Evolutionary conservation across 2,888 invertebrate genomes (phyloP), one percentile per base, ranked within the genome.

Genomic region (Elegia similella): DNA sequence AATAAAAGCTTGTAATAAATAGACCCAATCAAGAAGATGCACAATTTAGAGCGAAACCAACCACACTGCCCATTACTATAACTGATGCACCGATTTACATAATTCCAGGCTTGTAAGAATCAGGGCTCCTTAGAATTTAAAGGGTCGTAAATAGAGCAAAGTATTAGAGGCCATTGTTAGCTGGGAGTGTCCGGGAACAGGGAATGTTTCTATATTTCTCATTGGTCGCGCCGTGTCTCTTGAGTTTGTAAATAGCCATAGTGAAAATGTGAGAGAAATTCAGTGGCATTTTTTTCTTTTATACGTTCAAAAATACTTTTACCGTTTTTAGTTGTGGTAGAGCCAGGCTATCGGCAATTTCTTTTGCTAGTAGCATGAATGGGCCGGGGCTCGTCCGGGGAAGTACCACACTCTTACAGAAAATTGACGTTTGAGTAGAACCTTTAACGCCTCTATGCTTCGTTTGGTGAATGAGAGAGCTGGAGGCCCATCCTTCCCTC

Each of bases 61-160:
- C 29, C 30, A 12, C 29, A 2, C 30, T 30, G 47, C n/a, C 30
- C 47, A 47, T 47, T 47, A 47, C 8, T 13, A 30, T 47, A 47
- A 47, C 29, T 30, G 13, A 47, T 47, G 47, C 6, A 7, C 29
- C 47, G 47, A 47, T 47, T 47, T 30, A 13, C 30, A 30, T 12
- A 30, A 47, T 30, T 30, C 30, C 47, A 13, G 30, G 47, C 7
- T n/a, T 30, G 46, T 10, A 23, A 23, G 23, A 50, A 50, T 50
- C 50, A 50, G 50, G 13, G 16, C 50, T 17, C 50, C 50, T 50
- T 50, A 50, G 50, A 50, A 48, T 34, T 50, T 50, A 50, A 50
- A 34, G 50, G 34, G 6, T 50, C 50, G 34, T 50, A 50, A 50
- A 50, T 50, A 50, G 50, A 34, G 16, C 50, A 38, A 1, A 13